Conservation (phyloP, 2,888 invertebrate species). For the Sthenelais limicola region DNA sequence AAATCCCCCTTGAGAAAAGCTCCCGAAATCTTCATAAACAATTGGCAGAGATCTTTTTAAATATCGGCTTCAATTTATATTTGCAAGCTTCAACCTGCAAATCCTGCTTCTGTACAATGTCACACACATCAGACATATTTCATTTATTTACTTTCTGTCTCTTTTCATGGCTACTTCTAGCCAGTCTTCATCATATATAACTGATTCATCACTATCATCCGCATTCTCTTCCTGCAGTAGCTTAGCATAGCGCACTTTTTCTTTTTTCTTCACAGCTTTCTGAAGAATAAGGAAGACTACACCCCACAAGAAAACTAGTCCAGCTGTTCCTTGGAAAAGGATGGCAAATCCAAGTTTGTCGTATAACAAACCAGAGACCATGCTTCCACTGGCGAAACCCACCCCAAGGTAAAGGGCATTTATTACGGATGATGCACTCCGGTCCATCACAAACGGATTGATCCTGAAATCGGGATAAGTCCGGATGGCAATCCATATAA, state of each 20-base stretch:
- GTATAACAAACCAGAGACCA: slow-evolving; percentile 63
- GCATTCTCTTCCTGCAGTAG: slow-evolving; percentile 43
- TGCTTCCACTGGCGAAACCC: slow-evolving; percentile 63
- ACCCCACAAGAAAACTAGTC: slow-evolving; percentile 46
- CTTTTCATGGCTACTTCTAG: slow-evolving; percentile 47
- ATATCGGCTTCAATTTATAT: no score
- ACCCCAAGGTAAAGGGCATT: slow-evolving; percentile 64
- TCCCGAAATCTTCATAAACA: no score
- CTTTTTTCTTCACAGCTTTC: slow-evolving; percentile 32
- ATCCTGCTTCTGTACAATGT: no score
- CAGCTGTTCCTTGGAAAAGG: slow-evolving; percentile 61
- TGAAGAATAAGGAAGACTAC: slow-evolving; percentile 42
- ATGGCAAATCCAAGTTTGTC: slow-evolving; percentile 58
- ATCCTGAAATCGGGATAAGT: slow-evolving; percentile 48
- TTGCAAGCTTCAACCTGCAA: no score
- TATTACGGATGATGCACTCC: slow-evolving; percentile 63
- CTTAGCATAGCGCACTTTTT: slow-evolving; percentile 46
- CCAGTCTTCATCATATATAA: slow-evolving; percentile 48
- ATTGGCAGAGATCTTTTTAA: no score
- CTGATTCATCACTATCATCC: slow-evolving; percentile 41
- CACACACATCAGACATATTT: no score
- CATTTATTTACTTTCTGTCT: no score
- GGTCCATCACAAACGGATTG: slow-evolving; percentile 56
- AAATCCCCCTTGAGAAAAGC: no score
- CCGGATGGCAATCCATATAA: slow-evolving; percentile 43